Conservation (phyloP, 1,140 invertebrate genomes). For the Zelostemma sp. region DNA sequence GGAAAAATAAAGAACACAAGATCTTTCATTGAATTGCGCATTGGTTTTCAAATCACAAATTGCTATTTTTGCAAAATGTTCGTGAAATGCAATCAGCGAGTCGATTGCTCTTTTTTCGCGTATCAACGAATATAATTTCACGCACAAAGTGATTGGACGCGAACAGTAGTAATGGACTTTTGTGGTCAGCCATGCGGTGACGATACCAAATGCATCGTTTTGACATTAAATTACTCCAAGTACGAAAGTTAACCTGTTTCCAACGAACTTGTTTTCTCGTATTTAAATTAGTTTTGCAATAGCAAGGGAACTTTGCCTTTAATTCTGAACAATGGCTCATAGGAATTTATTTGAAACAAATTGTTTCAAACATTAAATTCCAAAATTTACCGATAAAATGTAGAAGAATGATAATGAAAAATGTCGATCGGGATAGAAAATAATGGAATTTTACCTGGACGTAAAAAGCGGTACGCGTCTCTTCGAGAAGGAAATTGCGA, state of each 20-base stretch:
- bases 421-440: slow-evolving; percentile 18
- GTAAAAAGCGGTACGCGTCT: slow-evolving; percentile 56
- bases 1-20: too few species aligned
- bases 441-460: slow-evolving; percentile 55
- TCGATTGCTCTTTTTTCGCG: too few species aligned
- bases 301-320: neutral
- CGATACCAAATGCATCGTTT: slow-evolving; percentile 16
- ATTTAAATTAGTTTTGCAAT: slow-evolving; percentile 13
- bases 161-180: slow-evolving; percentile 37
- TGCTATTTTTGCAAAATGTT: too few species aligned
- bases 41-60: too few species aligned
- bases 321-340: neutral
- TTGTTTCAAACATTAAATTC: neutral
- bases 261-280: neutral
- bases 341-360: neutral
- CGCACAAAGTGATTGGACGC: slow-evolving; percentile 16
- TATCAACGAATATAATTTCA: slow-evolving; percentile 13
- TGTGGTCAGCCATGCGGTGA: slow-evolving; percentile 27
- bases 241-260: slow-evolving; percentile 2
- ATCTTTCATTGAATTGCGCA: too few species aligned
- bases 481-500: slow-evolving; percentile 46
- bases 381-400: neutral
- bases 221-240: slow-evolving; percentile 27
- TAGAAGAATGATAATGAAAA: too few species aligned
- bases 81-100: too few species aligned